Evolutionary conservation across 2,113 vertebrate genomes (phyloP), one percentile per base, ranked within the genome.

Genomic region (Pontoporia blainvillei): DNA sequence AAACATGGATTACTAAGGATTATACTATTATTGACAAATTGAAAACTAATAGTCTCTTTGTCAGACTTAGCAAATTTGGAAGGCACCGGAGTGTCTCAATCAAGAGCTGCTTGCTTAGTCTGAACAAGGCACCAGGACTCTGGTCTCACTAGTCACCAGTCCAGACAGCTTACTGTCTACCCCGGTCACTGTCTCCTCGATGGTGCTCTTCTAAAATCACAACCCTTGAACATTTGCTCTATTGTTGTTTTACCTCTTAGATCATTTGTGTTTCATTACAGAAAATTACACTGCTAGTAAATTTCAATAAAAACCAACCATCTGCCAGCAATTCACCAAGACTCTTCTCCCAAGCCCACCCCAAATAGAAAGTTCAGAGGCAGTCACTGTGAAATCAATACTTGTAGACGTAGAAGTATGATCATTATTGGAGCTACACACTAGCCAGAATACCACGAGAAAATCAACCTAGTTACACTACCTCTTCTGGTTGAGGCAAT

Each of bases 281-380:
- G 79, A 96, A 96, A 79, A 97, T 94, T 81, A 94, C 36, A 69
- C 4, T 52, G 54, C 17, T 79, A 75, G 23, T 62, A 69, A 52
- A 84, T 87, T 87, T 76, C 90, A 87, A 81, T 96, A 59, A 96
- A 95, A 90, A 41, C 12, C 34, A 92, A 94, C 9, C 41, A 96
- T 49, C 59, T 90, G 31, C 44, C 59, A 89, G 69, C 59, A 81
- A 87, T 94, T 95, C 54, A 89, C 54, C 72, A 91, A 93, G 61
- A 86, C 72, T 79, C 59, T 92, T 81, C 39, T 59, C 59, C 12
- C 64, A 90, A 85, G 2, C 39, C 85, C 83, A 90, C 34, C 34
- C 44, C 17, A 25, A 41, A 94, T 44, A 94, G 61, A 86, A 93
- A 90, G 31, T 84, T 96, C 67, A 86, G 85, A 94, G 41, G 44